These are phyloP conservation scores for Neogobius melanostomus DNA, from an alignment of 2,113 vertebrate genomes.

Conservation along the genomic window DNA sequence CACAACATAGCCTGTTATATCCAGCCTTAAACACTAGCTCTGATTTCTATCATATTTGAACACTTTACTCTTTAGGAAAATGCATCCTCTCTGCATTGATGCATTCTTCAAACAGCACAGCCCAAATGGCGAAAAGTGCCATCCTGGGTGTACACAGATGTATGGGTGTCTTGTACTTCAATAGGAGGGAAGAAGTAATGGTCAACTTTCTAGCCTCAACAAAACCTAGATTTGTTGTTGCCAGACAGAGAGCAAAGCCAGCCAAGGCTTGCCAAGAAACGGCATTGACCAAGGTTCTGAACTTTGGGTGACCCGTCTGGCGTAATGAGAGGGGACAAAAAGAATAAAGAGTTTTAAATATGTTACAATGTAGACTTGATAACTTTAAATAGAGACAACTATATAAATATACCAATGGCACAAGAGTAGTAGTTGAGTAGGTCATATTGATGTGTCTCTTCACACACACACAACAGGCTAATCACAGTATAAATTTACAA, in stretches of 20 bases:
- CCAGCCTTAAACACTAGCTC: not conserved
- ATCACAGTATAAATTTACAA: not conserved
- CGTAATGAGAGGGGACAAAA: not conserved
- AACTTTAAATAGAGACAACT: too few relatives aligned
- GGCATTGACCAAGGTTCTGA: constrained; percentile 9
- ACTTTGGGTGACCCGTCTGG: constrained; percentile 10
- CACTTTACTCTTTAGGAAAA: too few relatives aligned
- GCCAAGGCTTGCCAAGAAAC: not conserved
- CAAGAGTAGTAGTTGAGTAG: too few relatives aligned
- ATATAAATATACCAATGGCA: too few relatives aligned
- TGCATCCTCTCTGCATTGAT: too few relatives aligned
- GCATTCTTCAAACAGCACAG: too few relatives aligned
- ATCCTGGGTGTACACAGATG: too few relatives aligned
- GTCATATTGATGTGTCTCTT: too few relatives aligned
- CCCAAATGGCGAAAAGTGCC: too few relatives aligned
- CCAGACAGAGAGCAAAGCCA: not conserved
- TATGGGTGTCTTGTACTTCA: too few relatives aligned
- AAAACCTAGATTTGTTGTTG: not conserved
- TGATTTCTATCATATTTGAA: not conserved
- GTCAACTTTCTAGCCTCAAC: not conserved
- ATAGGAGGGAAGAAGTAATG: too few relatives aligned
- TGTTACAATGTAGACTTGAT: not conserved
- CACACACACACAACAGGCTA: not conserved
- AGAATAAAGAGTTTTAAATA: not conserved
- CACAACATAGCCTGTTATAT: not conserved